A percentile compares a stretch with the other conserved stretches of the same genome.
Conservation (phyloP, 1,140 invertebrate genomes). For the Liolophura sinensis region DNA sequence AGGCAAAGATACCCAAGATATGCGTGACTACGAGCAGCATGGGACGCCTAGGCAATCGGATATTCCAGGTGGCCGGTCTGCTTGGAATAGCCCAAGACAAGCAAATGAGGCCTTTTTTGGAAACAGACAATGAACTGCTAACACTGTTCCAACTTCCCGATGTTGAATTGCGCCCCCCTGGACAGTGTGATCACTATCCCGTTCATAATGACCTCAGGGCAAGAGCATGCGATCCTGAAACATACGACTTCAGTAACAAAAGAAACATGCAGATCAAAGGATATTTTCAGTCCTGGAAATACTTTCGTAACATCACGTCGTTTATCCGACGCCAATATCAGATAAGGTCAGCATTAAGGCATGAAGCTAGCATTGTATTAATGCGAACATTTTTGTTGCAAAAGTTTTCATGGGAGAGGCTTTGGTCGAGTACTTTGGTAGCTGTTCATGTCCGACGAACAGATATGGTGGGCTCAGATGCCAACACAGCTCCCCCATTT, state of each 20-base stretch:
- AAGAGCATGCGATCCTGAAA: too few species aligned
- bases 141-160: background rate
- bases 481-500: constrained; percentile 10
- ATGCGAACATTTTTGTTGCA: too few species aligned
- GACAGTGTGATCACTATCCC: background rate
- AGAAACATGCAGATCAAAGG: constrained; percentile 21
- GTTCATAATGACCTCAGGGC: too few species aligned
- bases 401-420: too few species aligned
- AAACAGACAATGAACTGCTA: background rate
- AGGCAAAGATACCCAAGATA: constrained; percentile 38
- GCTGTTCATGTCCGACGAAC: constrained; percentile 40
- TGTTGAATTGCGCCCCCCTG: background rate
- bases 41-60: too few species aligned
- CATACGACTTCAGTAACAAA: too few species aligned
- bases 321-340: constrained; percentile 26
- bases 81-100: constrained; percentile 10
- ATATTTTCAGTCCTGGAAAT: constrained; percentile 45
- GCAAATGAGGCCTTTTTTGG: background rate
- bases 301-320: constrained; percentile 30
- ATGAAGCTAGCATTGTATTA: constrained; percentile 10
- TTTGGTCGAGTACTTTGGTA: constrained; percentile 11
- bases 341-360: constrained; percentile 18
- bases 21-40: constrained; percentile 22
- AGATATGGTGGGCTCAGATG: constrained; percentile 24
- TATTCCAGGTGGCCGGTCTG: too few species aligned